Evolutionary conservation across 2,797 vertebrate species (phyloP), one percentile per base, ranked within the genome.

Genomic region (Tympanoctomys barrerae): DNA sequence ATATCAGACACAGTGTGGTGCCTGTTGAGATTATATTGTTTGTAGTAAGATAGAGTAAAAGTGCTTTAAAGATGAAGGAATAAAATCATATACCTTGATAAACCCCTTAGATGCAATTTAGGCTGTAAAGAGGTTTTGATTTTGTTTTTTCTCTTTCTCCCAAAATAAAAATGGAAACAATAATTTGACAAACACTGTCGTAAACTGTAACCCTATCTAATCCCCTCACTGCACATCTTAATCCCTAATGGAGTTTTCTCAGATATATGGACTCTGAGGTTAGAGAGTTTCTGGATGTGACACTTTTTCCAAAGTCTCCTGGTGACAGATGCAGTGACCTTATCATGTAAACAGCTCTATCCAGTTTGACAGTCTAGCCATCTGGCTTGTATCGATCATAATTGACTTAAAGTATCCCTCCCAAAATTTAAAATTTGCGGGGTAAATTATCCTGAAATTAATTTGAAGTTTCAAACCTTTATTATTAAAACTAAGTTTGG

Each of bases 271-370:
- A 97, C 96, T 57, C 39, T 46, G 96, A 82, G 96, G 49, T 81
- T 31, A 94, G 94, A 94, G 94, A 96, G 94, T 90, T 90, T 97
- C 68, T 77, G 78, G 89, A 93, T 95, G 97, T 81, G 97, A 94
- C 46, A 73, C 96, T 90, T 96, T 81, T 80, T 89, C 92, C 86
- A 96, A 92, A 84, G 61, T 92, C 97, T 98, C 97, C 95, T 52
- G 0, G 92, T 96, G 98, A 97, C 96, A 96, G 97, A 97, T 91
- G 96, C 96, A 95, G 96, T 98, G 98, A 99, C 98, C 99, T 99
- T 98, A 98, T 98, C 98, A 97, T 0, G 2, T 84, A 96, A 97
- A 98, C 97, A 97, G 97, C 97, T 98, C 97, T 96, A 97, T 98
- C 94, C 91, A n/a, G 96, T n/a, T 81, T 96, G 98, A 98, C 98